A percentile compares a stretch with the other conserved stretches of the same genome.
Conservation (phyloP, 2,797 vertebrate genomes). For the Percopsis omiscomaycus region DNA sequence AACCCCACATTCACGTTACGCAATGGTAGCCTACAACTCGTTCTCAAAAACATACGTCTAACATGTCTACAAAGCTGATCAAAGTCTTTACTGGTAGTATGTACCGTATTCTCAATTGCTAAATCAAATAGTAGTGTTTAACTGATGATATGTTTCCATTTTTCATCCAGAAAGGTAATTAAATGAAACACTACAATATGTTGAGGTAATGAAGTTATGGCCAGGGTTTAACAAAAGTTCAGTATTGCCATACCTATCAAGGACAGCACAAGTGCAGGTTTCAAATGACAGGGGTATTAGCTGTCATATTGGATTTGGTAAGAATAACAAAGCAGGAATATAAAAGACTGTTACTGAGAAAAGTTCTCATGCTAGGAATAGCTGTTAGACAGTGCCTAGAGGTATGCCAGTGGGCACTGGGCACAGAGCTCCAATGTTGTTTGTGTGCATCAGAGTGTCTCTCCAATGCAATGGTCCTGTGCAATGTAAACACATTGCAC, state of each 20-base stretch:
- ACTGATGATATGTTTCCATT: no score
- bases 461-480: constrained; percentile 50
- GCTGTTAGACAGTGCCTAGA: constrained; percentile 65
- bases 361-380: constrained; percentile 45
- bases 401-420: constrained; percentile 52
- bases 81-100: no score
- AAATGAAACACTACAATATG: no score
- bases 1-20: no score
- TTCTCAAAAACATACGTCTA: no score
- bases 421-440: constrained; percentile 51
- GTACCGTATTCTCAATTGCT: no score
- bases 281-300: background rate
- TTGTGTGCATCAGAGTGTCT: constrained; percentile 65
- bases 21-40: no score
- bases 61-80: no score
- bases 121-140: no score
- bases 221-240: no score
- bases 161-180: no score
- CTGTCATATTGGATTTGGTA: background rate
- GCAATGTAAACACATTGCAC: constrained; percentile 64
- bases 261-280: background rate
- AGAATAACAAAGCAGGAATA: background rate
- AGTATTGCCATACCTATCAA: background rate
- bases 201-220: no score
- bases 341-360: constrained; percentile 10